These are phyloP conservation scores for Hemicordylus capensis DNA, from an alignment of 2,113 vertebrate genomes.

Conservation along the genomic window DNA sequence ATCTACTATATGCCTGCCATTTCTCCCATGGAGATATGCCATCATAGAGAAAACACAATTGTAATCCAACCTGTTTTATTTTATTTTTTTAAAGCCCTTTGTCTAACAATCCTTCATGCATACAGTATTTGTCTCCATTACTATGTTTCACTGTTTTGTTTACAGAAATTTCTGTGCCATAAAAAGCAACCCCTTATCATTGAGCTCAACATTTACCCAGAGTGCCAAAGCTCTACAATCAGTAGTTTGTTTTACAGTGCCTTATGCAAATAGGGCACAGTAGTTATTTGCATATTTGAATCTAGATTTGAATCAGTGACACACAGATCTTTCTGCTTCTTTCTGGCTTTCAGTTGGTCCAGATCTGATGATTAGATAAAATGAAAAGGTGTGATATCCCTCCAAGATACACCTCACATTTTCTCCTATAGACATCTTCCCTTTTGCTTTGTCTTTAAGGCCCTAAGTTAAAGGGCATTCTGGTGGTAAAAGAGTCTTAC, in stretches of 20 bases:
- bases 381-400: conserved; percentile 3
- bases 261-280: background rate
- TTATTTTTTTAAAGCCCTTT: background rate
- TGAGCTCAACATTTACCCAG: background rate
- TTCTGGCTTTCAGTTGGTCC: conserved; percentile 24
- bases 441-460: background rate
- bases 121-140: background rate
- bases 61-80: background rate
- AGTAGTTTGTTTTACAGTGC: background rate
- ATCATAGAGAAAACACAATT: accelerated
- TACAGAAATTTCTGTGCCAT: background rate
- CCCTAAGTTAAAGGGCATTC: background rate
- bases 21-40: accelerated
- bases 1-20: background rate
- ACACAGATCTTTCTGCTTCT: conserved; percentile 3
- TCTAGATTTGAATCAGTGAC: conserved; percentile 5
- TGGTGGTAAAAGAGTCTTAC: background rate
- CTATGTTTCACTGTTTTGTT: background rate
- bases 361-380: conserved; percentile 38
- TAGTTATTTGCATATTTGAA: conserved; percentile 8
- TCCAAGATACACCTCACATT: background rate
- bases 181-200: background rate
- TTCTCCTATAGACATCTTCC: background rate
- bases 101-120: background rate
- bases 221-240: background rate